Base-by-base conservation (phyloP, 2,113 vertebrate species). In the Apaloderma vittatum region DNA sequence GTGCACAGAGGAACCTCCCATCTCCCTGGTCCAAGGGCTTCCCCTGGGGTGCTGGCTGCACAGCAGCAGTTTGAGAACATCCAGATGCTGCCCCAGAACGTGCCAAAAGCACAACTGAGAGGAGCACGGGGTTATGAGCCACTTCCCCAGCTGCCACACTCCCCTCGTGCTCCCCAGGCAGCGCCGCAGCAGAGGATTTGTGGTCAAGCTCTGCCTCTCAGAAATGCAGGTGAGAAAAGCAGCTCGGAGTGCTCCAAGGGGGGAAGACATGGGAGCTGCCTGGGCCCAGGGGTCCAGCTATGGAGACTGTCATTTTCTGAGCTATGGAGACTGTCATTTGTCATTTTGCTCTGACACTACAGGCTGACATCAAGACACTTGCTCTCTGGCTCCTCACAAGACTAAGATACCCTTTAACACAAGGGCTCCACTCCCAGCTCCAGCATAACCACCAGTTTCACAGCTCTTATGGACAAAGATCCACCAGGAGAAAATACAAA, bases 271-370 rank as follows among this genome's bases (percentile, higher is more conserved):
- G 0, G 54, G 61, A 68, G 73, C 34, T 71, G 91, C 52, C 13
- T 1, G 32, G 67, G 49, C 9, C 27, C 52, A 23, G 7, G 12
- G 27, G 23, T 45, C 59, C 68, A 18, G 34, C 46, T 37, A 13
- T 4, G 40, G 30, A 34, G 32, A 40, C 6, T 0, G 3, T 8
- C 24, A 67, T 23, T 46, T 58, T 36, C 61, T 12, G 40, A 18
- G 34, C 46, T 37, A 13, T 4, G 40, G 30, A 34, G 34, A 40
- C 6, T 0, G 3, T 8, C 21, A 67, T 23, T 46, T 58, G n/a
- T 66, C 43, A 40, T 40, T 59, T 66, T 16, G 3, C 8, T n/a
- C 55, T 45, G 52, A 58, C n/a, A 5, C 74, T 10, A 24, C 27
- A 17, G 62, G 21, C 46, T 46, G 49, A 61, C 43, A 59, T 49